These are phyloP conservation scores for Notechis scutatus DNA, from an alignment of 2,113 vertebrate species.

Conservation along the genomic window DNA sequence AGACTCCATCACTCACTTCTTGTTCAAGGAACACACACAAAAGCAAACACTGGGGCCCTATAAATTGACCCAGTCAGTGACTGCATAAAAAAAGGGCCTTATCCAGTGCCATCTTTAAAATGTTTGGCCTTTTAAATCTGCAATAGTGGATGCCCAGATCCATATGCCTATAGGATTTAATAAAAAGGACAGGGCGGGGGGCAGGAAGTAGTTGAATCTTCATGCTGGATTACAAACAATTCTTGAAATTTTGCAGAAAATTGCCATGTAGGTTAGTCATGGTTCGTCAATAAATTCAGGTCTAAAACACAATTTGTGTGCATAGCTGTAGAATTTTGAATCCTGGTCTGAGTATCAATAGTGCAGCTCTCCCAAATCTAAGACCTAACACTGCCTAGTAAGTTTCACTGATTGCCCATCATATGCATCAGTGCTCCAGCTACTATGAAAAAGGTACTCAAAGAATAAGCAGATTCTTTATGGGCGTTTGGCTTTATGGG, in stretches of 20 bases:
- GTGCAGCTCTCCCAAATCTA: neutral
- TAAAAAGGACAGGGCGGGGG: neutral
- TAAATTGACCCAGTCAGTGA: neutral
- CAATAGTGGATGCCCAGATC: neutral
- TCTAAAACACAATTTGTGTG: neutral
- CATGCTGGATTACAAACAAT: neutral
- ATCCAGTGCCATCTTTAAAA: neutral
- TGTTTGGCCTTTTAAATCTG: neutral
- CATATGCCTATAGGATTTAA: neutral
- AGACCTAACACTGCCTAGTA: neutral
- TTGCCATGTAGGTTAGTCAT: neutral
- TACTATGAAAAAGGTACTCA: conserved; percentile 50
- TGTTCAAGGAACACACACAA: neutral
- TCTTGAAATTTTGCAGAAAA: neutral
- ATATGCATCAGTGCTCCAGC: conserved; percentile 35
- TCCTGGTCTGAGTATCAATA: neutral
- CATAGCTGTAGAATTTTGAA: neutral
- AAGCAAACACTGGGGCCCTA: neutral
- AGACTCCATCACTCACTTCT: neutral
- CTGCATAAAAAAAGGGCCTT: neutral
- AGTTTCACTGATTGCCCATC: neutral
- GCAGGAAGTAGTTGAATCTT: neutral
- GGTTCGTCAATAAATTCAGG: neutral
- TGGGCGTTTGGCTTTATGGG: conserved; percentile 3
- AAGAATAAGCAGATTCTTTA: neutral